A percentile compares a stretch with the other conserved stretches of the same genome.
These are phyloP conservation scores for Chloroclystis v-ata DNA, from an alignment of 2,888 invertebrate genomes.

Conservation along the genomic window DNA sequence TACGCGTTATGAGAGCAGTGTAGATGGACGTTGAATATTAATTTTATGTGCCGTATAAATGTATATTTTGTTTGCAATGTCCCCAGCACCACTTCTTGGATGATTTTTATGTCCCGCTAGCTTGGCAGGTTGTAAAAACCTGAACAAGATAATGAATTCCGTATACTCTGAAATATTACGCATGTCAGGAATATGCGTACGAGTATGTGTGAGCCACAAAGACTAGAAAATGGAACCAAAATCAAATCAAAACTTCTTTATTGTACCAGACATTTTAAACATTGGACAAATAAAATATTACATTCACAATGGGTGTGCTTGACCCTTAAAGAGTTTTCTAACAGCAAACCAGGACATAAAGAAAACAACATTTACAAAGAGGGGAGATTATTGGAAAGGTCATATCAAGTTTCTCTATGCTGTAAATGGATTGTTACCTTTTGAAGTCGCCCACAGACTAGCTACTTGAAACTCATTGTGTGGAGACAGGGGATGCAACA, in stretches of 20 bases:
- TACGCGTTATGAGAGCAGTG: conserved; percentile 30
- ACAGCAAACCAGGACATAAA: too few species aligned
- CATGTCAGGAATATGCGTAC: too few species aligned
- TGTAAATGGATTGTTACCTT: conserved; percentile 4
- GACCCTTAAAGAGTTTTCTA: too few species aligned
- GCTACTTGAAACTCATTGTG: conserved; percentile 24
- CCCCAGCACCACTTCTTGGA: conserved; percentile 11
- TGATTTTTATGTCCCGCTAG: conserved; percentile 15
- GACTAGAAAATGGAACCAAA: too few species aligned
- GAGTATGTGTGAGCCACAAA: too few species aligned
- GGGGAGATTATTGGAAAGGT: not conserved
- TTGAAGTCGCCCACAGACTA: conserved; percentile 7
- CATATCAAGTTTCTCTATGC: not conserved
- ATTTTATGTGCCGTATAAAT: conserved; percentile 35
- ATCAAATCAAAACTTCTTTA: too few species aligned
- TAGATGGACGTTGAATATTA: conserved; percentile 41
- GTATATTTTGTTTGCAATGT: conserved; percentile 20
- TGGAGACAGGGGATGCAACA: conserved; percentile 30
- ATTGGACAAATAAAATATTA: too few species aligned
- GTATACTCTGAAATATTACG: not conserved
- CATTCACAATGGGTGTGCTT: too few species aligned
- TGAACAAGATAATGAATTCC: not conserved
- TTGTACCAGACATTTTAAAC: too few species aligned
- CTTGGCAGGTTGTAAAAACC: conserved; percentile 8
- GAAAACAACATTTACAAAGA: too few species aligned